These are phyloP conservation scores for Neosilurus hyrtlii DNA, from an alignment of 2,797 vertebrate genomes.

Conservation along the genomic window DNA sequence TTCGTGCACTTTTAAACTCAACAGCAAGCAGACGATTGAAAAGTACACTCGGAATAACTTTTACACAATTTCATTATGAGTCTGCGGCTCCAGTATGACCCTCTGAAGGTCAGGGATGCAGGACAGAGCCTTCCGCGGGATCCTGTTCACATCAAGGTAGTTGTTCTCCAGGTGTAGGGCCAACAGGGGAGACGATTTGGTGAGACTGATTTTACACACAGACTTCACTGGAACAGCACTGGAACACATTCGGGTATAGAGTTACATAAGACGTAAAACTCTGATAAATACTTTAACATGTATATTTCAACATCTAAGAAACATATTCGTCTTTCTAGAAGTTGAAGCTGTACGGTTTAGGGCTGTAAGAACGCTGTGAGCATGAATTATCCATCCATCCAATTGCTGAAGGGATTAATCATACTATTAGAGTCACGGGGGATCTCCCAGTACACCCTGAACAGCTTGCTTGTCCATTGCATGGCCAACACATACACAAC, in stretches of 20 bases:
- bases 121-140: slow-evolving; percentile 71
- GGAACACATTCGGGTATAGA: slow-evolving; percentile 39
- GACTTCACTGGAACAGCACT: slow-evolving; percentile 76
- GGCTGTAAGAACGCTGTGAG: neutral
- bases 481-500: no score
- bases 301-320: slow-evolving; percentile 10
- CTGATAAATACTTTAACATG: neutral
- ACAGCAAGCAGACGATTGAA: slow-evolving; percentile 7
- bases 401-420: slow-evolving; percentile 16
- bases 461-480: no score
- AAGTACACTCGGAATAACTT: neutral
- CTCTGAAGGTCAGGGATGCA: slow-evolving; percentile 70
- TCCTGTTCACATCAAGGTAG: slow-evolving; percentile 66
- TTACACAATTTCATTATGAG: slow-evolving; percentile 45
- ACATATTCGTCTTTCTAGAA: neutral
- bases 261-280: neutral
- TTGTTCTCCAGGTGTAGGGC: slow-evolving; percentile 80
- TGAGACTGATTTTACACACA: slow-evolving; percentile 75
- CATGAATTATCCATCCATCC: slow-evolving; percentile 23
- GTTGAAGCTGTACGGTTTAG: slow-evolving; percentile 1
- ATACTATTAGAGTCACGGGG: no score
- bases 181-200: slow-evolving; percentile 71
- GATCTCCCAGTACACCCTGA: no score
- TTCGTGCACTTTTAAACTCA: neutral
- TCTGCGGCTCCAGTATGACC: slow-evolving; percentile 73